Evolutionary conservation across 2,113 vertebrate genomes (phyloP).

Genomic region (Neotoma lepida): DNA sequence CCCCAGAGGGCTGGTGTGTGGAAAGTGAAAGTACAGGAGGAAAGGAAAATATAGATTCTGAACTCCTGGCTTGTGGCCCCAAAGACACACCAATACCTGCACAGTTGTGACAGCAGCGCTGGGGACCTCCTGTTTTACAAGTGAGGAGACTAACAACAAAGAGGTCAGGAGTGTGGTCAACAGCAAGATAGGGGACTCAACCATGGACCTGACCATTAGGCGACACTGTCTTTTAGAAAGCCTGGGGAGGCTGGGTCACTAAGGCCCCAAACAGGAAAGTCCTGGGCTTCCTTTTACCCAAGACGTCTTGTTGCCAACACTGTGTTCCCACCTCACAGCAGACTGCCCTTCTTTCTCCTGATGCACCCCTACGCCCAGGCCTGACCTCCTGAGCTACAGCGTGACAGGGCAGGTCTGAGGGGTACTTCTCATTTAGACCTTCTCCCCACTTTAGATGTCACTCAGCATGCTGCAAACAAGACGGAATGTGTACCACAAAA

Average conservation of each 20-base stretch:
- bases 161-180: background rate
- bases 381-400: background rate
- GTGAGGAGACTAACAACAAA: background rate
- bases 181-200: background rate
- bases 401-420: background rate
- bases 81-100: fast-evolving
- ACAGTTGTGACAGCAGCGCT: no score
- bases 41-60: fast-evolving
- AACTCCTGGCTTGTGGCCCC: background rate
- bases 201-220: background rate
- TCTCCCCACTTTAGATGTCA: background rate
- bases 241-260: background rate
- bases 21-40: background rate
- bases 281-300: no score
- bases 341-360: background rate
- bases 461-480: background rate
- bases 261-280: background rate
- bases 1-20: background rate
- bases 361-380: background rate
- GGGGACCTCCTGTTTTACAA: no score
- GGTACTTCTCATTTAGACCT: no score
- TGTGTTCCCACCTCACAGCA: background rate
- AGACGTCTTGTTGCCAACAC: background rate
- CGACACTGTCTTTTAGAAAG: background rate
- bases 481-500: background rate